Conservation (phyloP, 2,113 vertebrate species). For the Variabilichromis moorii region DNA sequence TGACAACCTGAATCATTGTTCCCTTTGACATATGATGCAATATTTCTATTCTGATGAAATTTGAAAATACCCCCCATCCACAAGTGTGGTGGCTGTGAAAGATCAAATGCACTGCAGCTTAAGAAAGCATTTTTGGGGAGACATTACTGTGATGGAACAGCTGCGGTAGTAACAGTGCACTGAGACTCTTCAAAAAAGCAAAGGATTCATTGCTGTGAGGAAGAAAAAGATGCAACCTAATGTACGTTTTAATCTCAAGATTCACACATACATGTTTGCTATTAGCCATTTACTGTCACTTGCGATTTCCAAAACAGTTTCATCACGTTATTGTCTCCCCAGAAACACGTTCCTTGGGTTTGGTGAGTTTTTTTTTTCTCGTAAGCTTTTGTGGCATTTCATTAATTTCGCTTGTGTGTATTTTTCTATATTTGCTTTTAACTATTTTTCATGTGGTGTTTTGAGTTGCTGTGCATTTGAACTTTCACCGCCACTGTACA, state of each 20-base stretch:
- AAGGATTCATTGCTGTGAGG: background rate
- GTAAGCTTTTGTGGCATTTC: background rate
- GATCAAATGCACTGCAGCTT: background rate
- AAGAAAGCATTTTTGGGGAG: background rate
- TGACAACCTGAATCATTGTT: background rate
- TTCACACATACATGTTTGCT: background rate
- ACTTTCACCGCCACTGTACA: background rate
- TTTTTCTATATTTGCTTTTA: background rate
- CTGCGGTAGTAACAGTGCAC: background rate
- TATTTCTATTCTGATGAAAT: background rate
- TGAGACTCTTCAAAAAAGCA: background rate
- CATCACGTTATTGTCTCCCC: background rate
- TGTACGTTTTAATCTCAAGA: background rate
- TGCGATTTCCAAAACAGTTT: background rate
- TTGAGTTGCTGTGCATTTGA: background rate
- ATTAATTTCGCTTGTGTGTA: background rate
- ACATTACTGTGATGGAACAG: background rate
- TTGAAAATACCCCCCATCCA: background rate
- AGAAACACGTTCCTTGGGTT: background rate
- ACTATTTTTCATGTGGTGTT: background rate
- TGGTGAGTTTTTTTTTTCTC: background rate
- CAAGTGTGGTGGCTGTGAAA: background rate
- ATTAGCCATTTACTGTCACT: background rate
- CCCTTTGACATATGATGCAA: background rate
- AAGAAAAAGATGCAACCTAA: background rate